Conservation (phyloP, 2,113 vertebrate genomes). For the Xiphorhynchus elegans region DNA sequence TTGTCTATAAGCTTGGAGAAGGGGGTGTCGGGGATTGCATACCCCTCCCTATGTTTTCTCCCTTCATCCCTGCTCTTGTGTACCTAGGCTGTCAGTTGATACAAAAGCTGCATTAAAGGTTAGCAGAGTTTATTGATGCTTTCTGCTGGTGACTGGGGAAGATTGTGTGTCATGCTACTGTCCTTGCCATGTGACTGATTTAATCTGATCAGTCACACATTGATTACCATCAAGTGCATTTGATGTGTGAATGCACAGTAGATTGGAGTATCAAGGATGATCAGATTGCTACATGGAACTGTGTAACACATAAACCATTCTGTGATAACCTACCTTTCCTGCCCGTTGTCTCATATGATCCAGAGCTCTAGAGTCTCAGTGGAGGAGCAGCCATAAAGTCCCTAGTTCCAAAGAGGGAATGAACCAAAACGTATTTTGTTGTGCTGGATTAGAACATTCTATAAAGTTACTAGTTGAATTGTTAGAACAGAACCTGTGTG, state of each 20-base stretch:
- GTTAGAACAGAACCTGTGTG: neutral
- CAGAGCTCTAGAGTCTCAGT: neutral
- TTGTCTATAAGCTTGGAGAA: neutral
- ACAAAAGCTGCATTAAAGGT: neutral
- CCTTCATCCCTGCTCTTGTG: neutral
- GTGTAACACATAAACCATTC: neutral
- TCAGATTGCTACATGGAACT: neutral
- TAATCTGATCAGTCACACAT: neutral
- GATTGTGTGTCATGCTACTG: neutral
- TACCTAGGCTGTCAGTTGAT: neutral
- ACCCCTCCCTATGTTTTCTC: neutral
- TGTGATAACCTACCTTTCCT: neutral
- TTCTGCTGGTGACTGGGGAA: neutral
- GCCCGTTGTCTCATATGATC: neutral
- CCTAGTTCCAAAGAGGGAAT: neutral
- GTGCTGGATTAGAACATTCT: neutral
- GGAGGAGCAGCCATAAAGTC: neutral
- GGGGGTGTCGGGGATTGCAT: rapidly evolving
- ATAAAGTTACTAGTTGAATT: neutral
- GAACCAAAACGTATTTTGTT: neutral
- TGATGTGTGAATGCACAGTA: neutral
- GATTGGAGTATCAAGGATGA: neutral
- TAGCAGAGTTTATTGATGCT: neutral
- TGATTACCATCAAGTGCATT: neutral
- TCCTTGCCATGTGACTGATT: rapidly evolving